phyloP scores from a whole-genome alignment of 2,113 vertebrate genomes.

The Willisornis vidua region DNA sequence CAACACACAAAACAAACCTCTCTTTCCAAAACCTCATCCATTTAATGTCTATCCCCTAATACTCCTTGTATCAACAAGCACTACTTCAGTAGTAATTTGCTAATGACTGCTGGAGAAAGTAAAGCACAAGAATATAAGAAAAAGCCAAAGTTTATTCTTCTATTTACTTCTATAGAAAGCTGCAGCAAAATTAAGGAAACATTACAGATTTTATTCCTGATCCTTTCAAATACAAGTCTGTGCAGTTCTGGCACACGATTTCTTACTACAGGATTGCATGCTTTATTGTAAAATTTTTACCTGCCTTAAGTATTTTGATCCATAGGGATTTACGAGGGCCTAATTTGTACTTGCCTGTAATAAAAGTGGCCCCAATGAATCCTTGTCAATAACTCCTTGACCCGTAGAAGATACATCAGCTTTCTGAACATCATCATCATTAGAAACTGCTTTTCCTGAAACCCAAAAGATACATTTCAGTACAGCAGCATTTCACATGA shows the following conservation, averaged over 20 bases:
- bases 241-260: not conserved
- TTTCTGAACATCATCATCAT: conserved; percentile 97
- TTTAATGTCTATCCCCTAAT: not conserved
- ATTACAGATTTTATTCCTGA: not conserved
- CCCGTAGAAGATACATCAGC: conserved; percentile 98
- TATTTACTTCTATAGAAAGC: not conserved
- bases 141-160: not conserved
- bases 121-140: not conserved
- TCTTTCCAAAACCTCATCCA: not conserved
- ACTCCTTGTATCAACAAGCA: not conserved
- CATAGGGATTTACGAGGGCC: not conserved
- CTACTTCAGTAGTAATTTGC: not conserved
- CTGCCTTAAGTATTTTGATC: not conserved
- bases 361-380: conserved; percentile 94
- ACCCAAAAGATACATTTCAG: not conserved
- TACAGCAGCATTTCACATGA: not conserved
- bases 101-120: not conserved
- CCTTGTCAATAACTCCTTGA: conserved; percentile 98
- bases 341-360: conserved; percentile 84
- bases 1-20: not conserved
- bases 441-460: conserved; percentile 90
- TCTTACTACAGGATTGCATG: not conserved
- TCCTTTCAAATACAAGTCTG: not conserved
- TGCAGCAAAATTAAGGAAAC: not conserved
- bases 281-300: not conserved